phyloP scores from a whole-genome alignment of 1,140 invertebrate species.

The Trichonephila clavata region DNA sequence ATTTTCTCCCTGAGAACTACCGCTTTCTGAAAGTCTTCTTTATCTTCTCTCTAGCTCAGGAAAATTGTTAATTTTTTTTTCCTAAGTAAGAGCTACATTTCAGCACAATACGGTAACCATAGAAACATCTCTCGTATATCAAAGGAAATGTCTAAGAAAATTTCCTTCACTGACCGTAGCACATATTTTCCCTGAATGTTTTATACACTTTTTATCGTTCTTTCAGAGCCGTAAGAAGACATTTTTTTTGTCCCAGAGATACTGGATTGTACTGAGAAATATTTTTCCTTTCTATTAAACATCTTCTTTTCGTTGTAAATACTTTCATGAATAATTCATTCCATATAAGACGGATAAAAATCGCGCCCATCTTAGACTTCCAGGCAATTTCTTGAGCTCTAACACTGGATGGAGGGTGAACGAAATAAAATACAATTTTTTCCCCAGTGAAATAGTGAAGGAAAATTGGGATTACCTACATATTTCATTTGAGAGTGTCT shows the following conservation, averaged over 20 bases:
- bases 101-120: background rate
- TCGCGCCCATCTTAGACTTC: background rate
- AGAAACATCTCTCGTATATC: background rate
- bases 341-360: background rate
- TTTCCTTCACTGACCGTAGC: background rate
- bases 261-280: background rate
- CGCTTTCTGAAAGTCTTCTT: no score
- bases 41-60: no score
- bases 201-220: background rate
- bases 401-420: background rate
- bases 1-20: no score
- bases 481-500: background rate
- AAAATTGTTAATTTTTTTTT: background rate
- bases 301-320: background rate
- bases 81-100: background rate
- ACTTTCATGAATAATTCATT: constrained; percentile 10
- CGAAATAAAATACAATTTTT: background rate
- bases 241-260: background rate
- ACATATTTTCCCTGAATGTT: background rate
- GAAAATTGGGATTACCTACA: background rate
- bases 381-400: background rate
- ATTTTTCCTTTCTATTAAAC: background rate
- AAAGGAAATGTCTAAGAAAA: background rate
- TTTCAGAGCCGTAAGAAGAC: background rate
- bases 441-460: background rate